These are phyloP conservation scores for Amyelois transitella DNA, from an alignment of 1,140 invertebrate species.

Conservation along the genomic window DNA sequence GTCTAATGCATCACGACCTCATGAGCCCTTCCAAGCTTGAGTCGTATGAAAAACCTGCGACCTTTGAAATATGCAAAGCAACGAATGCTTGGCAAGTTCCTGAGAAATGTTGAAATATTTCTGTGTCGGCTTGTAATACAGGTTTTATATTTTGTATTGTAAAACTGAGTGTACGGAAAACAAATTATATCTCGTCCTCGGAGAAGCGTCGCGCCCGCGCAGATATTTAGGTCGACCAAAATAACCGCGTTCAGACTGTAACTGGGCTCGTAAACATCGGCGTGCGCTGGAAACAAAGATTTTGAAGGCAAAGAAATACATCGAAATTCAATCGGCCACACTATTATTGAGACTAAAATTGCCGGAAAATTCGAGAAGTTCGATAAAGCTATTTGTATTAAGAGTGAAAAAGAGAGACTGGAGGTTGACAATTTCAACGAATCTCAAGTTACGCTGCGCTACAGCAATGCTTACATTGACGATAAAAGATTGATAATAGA, in stretches of 20 bases:
- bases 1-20: neutral
- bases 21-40: neutral
- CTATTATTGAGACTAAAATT: too few relatives aligned
- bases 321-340: neutral
- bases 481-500: slow-evolving; percentile 49
- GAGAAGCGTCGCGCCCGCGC: slow-evolving; percentile 34
- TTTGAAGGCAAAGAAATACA: neutral
- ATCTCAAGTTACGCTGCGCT: neutral
- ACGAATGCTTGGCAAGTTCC: slow-evolving; percentile 9
- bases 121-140: slow-evolving; percentile 12
- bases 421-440: neutral
- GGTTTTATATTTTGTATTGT: slow-evolving; percentile 12
- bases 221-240: slow-evolving; percentile 70
- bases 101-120: slow-evolving; percentile 11
- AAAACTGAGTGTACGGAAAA: slow-evolving; percentile 23
- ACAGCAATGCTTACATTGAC: slow-evolving; percentile 21
- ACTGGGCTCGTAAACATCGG: slow-evolving; percentile 25
- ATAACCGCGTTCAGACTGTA: slow-evolving; percentile 48
- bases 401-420: neutral
- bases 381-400: neutral
- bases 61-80: slow-evolving; percentile 21
- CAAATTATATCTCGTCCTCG: slow-evolving; percentile 26
- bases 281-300: slow-evolving; percentile 3
- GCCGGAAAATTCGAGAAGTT: too few relatives aligned
- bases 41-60: neutral